Conservation (phyloP, 2,888 invertebrate genomes). For the Notodonta dromedarius region DNA sequence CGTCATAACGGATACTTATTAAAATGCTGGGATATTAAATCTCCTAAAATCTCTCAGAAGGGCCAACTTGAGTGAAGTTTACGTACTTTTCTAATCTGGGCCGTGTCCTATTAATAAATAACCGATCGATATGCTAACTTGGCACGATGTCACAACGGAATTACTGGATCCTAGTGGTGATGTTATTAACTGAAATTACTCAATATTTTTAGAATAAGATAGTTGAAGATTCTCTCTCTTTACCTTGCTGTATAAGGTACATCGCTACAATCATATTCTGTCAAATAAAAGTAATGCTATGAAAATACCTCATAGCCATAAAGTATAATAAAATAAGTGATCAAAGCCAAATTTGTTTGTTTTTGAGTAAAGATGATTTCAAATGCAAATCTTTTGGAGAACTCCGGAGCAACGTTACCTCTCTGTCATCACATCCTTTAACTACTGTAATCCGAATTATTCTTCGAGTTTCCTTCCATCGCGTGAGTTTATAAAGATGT, state of each 20-base stretch:
- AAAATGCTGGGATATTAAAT: too few species aligned
- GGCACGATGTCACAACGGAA: conserved; percentile 1
- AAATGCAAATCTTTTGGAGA: conserved; percentile 32
- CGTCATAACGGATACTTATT: too few species aligned
- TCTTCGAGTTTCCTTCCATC: conserved; percentile 27
- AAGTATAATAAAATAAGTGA: not conserved
- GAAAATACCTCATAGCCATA: not conserved
- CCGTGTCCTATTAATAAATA: not conserved
- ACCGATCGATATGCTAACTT: conserved; percentile 31
- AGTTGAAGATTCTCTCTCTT: too few species aligned
- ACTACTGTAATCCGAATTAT: conserved; percentile 43
- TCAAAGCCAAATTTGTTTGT: not conserved
- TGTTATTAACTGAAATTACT: conserved; percentile 1
- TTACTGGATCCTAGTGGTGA: not conserved
- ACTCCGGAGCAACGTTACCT: conserved; percentile 19
- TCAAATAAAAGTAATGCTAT: not conserved
- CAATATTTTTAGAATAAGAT: not conserved
- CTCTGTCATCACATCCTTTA: conserved; percentile 30
- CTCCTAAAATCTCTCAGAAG: too few species aligned
- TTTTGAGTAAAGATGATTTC: conserved; percentile 11
- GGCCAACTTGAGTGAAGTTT: too few species aligned
- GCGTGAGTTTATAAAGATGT: conserved; percentile 31
- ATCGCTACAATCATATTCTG: too few species aligned
- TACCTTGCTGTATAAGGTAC: too few species aligned
- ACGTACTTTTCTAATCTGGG: not conserved